These are phyloP conservation scores for Trididemnum nubilum DNA, from an alignment of 23 tunicate species.

Conservation along the genomic window DNA sequence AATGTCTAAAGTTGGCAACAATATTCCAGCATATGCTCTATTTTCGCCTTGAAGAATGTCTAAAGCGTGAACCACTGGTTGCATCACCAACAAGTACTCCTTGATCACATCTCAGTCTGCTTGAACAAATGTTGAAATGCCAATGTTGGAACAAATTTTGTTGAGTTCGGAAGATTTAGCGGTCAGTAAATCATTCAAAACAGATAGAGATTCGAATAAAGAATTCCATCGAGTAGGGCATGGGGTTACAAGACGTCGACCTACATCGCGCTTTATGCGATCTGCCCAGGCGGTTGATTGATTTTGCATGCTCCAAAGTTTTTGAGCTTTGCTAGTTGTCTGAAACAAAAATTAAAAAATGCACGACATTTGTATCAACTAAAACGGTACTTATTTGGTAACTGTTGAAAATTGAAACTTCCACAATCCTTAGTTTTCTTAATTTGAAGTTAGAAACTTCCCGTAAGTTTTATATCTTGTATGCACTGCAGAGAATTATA, in stretches of 20 bases:
- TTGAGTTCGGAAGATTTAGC: neutral
- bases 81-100: neutral
- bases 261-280: neutral
- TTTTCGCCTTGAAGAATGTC: conserved; percentile 14
- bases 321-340: neutral
- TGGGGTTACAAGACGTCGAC: neutral
- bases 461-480: too few relatives aligned
- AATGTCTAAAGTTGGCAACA: neutral
- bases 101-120: neutral
- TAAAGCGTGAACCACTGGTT: neutral
- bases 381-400: too few relatives aligned
- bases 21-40: neutral
- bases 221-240: neutral
- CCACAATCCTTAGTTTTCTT: too few relatives aligned
- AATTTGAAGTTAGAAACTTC: too few relatives aligned
- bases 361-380: too few relatives aligned
- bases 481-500: too few relatives aligned
- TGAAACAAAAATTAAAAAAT: too few relatives aligned
- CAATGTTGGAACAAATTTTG: neutral
- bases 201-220: neutral
- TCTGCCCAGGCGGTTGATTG: neutral
- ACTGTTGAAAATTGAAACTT: too few relatives aligned
- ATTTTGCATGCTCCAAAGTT: neutral
- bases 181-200: neutral
- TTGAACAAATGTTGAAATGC: neutral